A percentile compares a stretch with the other conserved stretches of the same genome.
Evolutionary conservation across 1,140 invertebrate species (phyloP).

Genomic region (Leptestheria dahalacensis): DNA sequence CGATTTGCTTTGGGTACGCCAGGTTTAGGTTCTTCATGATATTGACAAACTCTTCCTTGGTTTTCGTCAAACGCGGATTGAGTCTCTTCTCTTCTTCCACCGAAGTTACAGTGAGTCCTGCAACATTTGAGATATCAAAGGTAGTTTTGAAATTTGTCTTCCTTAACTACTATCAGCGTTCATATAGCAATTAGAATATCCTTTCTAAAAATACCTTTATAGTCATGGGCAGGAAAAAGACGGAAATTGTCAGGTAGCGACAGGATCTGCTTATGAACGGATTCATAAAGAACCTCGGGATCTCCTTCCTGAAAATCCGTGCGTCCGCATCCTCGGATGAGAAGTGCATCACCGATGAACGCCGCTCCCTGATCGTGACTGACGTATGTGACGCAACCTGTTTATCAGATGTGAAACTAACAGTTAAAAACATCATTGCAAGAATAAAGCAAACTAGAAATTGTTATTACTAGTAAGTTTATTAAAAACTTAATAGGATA

Average conservation of each 20-base stretch:
- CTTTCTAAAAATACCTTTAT: conserved; percentile 49
- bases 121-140: too few species aligned
- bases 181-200: too few species aligned
- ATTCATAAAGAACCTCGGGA: conserved; percentile 63
- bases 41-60: conserved; percentile 65
- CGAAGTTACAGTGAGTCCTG: conserved; percentile 61
- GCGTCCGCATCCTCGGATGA: conserved; percentile 75
- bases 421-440: too few species aligned
- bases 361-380: conserved; percentile 53
- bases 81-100: conserved; percentile 80
- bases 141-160: too few species aligned
- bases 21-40: conserved; percentile 93
- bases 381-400: conserved; percentile 58
- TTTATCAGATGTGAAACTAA: conserved; percentile 15
- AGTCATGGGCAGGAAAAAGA: conserved; percentile 91
- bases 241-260: conserved; percentile 66
- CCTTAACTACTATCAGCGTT: too few species aligned
- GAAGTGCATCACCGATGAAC: conserved; percentile 88
- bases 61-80: conserved; percentile 81
- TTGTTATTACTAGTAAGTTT: too few species aligned
- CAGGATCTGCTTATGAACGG: conserved; percentile 80
- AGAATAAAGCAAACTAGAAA: too few species aligned
- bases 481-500: too few species aligned
- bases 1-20: conserved; percentile 86
- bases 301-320: conserved; percentile 80